Percentiles rank a stretch among this genome's conserved stretches.
phyloP scores from a whole-genome alignment of 1,140 invertebrate genomes.

The Telenomus remus region DNA sequence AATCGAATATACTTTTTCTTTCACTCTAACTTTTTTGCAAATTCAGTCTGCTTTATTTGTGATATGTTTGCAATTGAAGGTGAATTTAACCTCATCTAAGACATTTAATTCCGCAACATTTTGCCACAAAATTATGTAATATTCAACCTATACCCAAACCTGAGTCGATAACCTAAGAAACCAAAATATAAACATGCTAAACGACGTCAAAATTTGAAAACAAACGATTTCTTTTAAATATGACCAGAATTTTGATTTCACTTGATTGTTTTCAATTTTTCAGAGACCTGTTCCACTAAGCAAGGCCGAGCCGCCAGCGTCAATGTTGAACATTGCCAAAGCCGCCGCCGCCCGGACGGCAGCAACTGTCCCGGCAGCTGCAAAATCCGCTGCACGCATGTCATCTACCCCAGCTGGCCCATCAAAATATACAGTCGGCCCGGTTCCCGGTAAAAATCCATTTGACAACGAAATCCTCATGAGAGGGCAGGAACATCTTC shows the following conservation, averaged over 20 bases:
- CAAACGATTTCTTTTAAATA: neutral
- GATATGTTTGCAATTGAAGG: too few relatives aligned
- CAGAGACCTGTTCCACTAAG: slow-evolving; percentile 55
- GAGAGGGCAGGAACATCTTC: slow-evolving; percentile 5
- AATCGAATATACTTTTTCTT: too few relatives aligned
- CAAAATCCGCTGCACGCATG: neutral
- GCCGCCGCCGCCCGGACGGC: neutral
- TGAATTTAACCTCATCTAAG: neutral
- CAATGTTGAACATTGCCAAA: slow-evolving; percentile 51
- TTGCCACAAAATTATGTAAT: too few relatives aligned
- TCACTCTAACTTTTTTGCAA: too few relatives aligned
- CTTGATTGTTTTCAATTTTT: neutral
- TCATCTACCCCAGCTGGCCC: neutral
- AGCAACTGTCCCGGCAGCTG: neutral
- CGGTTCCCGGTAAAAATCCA: neutral
- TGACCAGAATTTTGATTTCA: too few relatives aligned
- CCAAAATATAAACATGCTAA: neutral
- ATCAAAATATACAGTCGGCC: neutral
- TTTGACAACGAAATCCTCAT: neutral
- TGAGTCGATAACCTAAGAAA: neutral
- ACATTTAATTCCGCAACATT: neutral
- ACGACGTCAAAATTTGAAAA: neutral
- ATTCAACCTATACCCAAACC: neutral
- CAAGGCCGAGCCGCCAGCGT: slow-evolving; percentile 42
- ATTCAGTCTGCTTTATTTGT: too few relatives aligned